Base-by-base conservation (phyloP, 2,888 invertebrate species). In the Luperina nickerlii region DNA sequence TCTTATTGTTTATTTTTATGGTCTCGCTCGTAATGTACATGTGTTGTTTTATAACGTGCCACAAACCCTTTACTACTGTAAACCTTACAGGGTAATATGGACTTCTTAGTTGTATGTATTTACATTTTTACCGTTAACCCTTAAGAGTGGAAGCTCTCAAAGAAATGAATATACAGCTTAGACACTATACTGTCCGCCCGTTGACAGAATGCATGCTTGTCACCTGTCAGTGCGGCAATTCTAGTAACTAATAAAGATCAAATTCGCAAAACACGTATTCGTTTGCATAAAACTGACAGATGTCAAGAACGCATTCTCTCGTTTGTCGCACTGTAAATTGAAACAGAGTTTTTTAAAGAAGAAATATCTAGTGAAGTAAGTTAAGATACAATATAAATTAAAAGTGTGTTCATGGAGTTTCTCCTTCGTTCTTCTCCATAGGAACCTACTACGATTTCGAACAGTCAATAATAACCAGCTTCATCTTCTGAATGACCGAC, bases 1-100 rank as follows among this genome's bases (percentile, higher is more conserved):
- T 87, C 78, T 87, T 89, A 89, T 89, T 91, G 88, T 87, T 88
- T 86, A 87, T 85, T 90, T 91, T 91, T 90, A 91, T 88, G 89
- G 82, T 75, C 45, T 24, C 13, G 63, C 79, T 88, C 88, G 73
- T 82, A 84, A 84, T 84, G 68, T 84, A 65, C 89, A 87, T 83
- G 78, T 89, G 85, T 71, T 84, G 78, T 83, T 89, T 87, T 82
- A 85, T 82, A 79, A 81, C 89, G 78, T 80, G 77, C 66, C 83
- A 81, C 83, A 84, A 86, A 85, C 76, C 63, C 68, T 70, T 71
- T 73, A 71, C 73, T 74, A 74, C 79, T 57, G 65, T 63, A 79
- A 79, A 73, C 67, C 38, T 60, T 76, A 67, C 54, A 63, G 38
- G 63, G 73, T 67, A 60, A 86, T 84, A 60, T 68, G 73, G n/a